Base-by-base conservation (phyloP, 2,113 vertebrate genomes). In the Spilogale gracilis region DNA sequence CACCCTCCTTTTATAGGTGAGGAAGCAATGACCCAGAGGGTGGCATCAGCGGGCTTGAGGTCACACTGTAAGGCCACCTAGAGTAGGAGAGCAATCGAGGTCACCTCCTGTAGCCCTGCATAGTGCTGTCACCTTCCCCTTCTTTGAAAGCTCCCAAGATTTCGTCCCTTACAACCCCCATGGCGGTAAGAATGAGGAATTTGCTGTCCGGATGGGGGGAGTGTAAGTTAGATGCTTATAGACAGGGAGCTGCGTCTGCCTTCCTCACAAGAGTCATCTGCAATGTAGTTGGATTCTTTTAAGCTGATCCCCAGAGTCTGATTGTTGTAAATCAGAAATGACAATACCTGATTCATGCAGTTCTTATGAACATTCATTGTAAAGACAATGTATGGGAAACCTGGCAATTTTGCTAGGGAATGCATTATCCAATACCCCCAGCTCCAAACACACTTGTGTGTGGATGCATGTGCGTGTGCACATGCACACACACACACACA, bases 271-370 rank as follows among this genome's bases (percentile, higher is more conserved):
- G 52, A 82, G 27, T 80, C 80, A 78, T 1, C 17, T 82, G 32
- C 25, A 81, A 5, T 61, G 25, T 76, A 18, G 11, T 71, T 89
- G 20, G 20, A 25, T 89, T 93, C 58, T 60, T 95, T 96, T 74
- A 94, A 83, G 45, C 43, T 63, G 30, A 84, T 91, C 76, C n/a
- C 52, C 25, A 73, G 69, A 85, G 45, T 93, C 89, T 94, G 56
- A 76, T 32, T 71, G 56, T 48, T 65, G 58, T 25, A 86, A 81
- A 48, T 5, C 6, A 13, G 87, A 69, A 63, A 73, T 27, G 48
- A 16, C 69, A 81, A 61, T n/a, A 67, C n/a, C 21, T 2, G 45
- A 20, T 79, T 80, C 17, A n/a, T 78, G 63, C 4, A 9, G 8
- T 84, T 32, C 27, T 86, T 92, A 71, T 56, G 6, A 93, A 43